A percentile compares a stretch with the other conserved stretches of the same genome.
Conservation (phyloP, 2,888 invertebrate genomes). For the Cheiracanthium punctorium region DNA sequence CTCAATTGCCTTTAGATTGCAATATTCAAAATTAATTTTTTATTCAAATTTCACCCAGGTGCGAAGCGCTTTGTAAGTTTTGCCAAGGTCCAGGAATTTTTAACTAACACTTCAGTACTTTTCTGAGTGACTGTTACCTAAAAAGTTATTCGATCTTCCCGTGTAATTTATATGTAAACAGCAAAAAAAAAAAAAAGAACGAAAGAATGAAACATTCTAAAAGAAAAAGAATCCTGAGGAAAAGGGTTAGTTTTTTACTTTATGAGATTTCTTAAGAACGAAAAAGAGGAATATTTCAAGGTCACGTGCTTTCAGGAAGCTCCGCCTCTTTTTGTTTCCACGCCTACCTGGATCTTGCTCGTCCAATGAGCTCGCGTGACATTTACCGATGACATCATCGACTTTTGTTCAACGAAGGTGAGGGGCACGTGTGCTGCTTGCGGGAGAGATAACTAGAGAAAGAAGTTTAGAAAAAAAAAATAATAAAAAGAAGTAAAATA, state of each 20-base stretch:
- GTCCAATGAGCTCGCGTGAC: slow-evolving; percentile 59
- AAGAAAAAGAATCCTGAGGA: not conserved
- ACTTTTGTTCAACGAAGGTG: slow-evolving; percentile 47
- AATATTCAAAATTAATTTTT: too few relatives aligned
- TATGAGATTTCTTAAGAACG: slow-evolving; percentile 46
- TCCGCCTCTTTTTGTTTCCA: slow-evolving; percentile 63
- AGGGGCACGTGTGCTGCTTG: slow-evolving; percentile 58
- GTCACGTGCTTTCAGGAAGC: slow-evolving; percentile 60
- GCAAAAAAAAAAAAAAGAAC: too few relatives aligned
- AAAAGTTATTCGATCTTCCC: too few relatives aligned
- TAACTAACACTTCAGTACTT: too few relatives aligned
- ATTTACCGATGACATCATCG: slow-evolving; percentile 67
- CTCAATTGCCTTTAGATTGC: too few relatives aligned
- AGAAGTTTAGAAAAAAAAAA: slow-evolving; percentile 40
- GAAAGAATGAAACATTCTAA: not conserved
- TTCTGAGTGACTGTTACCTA: too few relatives aligned
- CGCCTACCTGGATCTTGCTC: slow-evolving; percentile 65
- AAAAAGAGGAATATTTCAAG: slow-evolving; percentile 65
- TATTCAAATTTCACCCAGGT: too few relatives aligned
- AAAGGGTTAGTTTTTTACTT: slow-evolving; percentile 44
- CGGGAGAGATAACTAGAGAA: slow-evolving; percentile 39
- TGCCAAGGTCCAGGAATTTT: too few relatives aligned
- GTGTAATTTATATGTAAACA: too few relatives aligned
- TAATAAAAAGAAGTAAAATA: slow-evolving; percentile 18
- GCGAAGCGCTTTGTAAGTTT: too few relatives aligned